Evolutionary conservation across 2,888 invertebrate species (phyloP), one percentile per base, ranked within the genome.

Genomic region (Eupithecia dodoneata): DNA sequence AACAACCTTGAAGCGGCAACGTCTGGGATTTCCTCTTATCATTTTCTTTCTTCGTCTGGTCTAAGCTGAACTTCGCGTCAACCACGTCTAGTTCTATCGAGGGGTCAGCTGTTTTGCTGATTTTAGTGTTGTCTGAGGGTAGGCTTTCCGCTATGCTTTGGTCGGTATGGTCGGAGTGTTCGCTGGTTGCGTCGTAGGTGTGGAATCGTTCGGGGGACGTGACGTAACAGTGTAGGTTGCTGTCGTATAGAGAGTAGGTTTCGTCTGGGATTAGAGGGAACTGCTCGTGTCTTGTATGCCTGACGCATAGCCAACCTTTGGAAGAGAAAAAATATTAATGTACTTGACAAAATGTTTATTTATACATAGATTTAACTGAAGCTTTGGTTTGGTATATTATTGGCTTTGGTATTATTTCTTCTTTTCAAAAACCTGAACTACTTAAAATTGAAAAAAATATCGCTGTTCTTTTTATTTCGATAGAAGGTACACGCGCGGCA

Each of bases 181-280:
- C 95, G 84, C 95, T 95, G 73, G 91, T 81, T 2, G 90, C 87
- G 74, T 95, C 95, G 83, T 89, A 89, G 0, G 87, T 79, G 79
- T 93, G 89, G 79, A 89, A 90, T 0, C 92, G 89, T 75, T 92
- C 91, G 10, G 93, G 92, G 3, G 94, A 92, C 2, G 91, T 91
- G 77, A 91, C 89, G 79, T 85, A 90, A 72, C 87, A 87, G 69
- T 88, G 86, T 59, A 91, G 78, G 86, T 91, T 87, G 83, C 91
- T 86, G 18, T 95, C 94, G 30, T 94, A 93, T 2, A 93, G 88
- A 42, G 95, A 90, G 92, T 96, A 96, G 77, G 96, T 94, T 87
- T 97, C 96, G 75, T 97, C 97, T 79, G 96, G 96, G 82, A 97
- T 96, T 63, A 98, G 96, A 0, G 97, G 97, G 96, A 97, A 98